Base-by-base conservation (phyloP, 1,140 invertebrate species). In the Orussus abietinus region DNA sequence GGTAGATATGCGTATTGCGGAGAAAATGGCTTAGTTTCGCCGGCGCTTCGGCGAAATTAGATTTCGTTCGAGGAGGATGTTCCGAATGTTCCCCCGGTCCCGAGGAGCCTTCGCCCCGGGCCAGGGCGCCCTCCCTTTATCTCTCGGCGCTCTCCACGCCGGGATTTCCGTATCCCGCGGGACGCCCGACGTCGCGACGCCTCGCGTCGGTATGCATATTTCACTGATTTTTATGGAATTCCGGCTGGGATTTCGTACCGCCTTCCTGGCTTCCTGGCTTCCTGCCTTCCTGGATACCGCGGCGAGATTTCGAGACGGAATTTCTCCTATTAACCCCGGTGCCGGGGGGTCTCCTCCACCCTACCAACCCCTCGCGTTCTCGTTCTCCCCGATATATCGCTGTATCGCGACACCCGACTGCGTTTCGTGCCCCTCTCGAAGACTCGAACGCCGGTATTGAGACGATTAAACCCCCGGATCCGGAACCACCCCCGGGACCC, bases 211-310 rank as follows among this genome's bases (percentile, higher is more conserved):
- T 62, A 65, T 65, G 65, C 65, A 68, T 68, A 68, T 66, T 65
- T 68, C 57, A 66, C 64, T 53, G 52, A 68, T 65, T 66, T 64
- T 64, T 62, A 61, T 60, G 54, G 59, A 62, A 66, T 64, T 65
- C 49, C 53, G 55, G 49, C 42, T n/a, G 51, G 53, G 56, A 51
- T 46, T 52, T 37, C 42, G 47, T 38, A 49, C 35, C 34, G 30
- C 28, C 18, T 41, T 15, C 40, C 40, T 38, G n/a, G 31, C 39
- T 38, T 19, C 32, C 10, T 30, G 32, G 10, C 20, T 20, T 45
- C 36, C 20, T 46, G 42, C 50, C 43, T 25, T 36, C 28, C 19
- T n/a, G n/a, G n/a, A n/a, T n/a, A n/a, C n/a, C n/a, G n/a, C n/a
- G n/a, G n/a, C n/a, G n/a, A n/a, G 22, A 25, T n/a, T 25, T 25